Evolutionary conservation across 1,140 invertebrate species (phyloP), one percentile per base, ranked within the genome.

Genomic region (Hyphantria cunea): DNA sequence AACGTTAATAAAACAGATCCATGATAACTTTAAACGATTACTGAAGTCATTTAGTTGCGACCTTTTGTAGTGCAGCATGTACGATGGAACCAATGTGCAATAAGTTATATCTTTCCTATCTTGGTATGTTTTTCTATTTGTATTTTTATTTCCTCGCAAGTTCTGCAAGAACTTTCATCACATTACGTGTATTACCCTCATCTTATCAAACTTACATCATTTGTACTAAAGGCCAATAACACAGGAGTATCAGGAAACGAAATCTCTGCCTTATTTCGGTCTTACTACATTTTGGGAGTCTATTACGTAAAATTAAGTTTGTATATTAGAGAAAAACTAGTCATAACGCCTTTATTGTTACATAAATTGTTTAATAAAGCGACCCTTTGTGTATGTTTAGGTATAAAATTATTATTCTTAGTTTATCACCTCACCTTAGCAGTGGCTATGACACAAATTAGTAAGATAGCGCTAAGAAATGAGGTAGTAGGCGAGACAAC

Each of bases 381-480:
- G 25, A 45, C 41, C 12, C 53, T 7, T 17, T 31, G 44, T 41
- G 5, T 33, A 17, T 56, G 33, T 56, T 47, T 45, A 55, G 12
- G 9, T 34, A 33, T 11, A 13, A 55, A 56, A 56, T 56, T 56
- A 56, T 56, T 42, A 45, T 34, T 56, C 53, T 56, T 31, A 47
- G 53, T 56, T 56, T 34, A 56, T 45, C 53, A 56, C 53, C 42
- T 45, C 53, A 56, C 53, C 42, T 41, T 56, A 42, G 33, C 53
- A 47, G 12, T 56, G 53, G 53, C 34, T 56, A 56, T 56, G 34
- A 47, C 41, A 56, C 42, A 56, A 56, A 56, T 56, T 56, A 56
- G 53, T n/a, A 11, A 14, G 53, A 56, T 56, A 56, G 44, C 32
- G 42, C 32, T 42, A 37, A 37, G 53, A 14, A 45, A 56, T 56